Percentiles rank a stretch among this genome's conserved stretches.
Evolutionary conservation across 2,888 invertebrate species (phyloP).

Genomic region (Parnassius glacialis): DNA sequence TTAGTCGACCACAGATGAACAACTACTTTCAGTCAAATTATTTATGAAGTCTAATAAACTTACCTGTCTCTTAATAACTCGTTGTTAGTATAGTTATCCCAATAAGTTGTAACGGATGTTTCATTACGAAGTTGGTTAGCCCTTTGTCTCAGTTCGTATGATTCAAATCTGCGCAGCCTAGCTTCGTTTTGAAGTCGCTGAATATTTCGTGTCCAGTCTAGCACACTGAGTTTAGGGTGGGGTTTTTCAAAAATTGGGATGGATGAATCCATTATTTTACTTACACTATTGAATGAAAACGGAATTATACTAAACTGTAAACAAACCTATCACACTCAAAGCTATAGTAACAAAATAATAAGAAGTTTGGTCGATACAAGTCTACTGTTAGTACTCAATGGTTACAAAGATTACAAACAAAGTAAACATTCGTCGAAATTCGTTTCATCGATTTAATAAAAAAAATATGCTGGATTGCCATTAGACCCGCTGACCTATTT

Average conservation of each 20-base stretch:
- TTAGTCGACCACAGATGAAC: too few species aligned
- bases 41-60: conserved; percentile 20
- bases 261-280: conserved; percentile 61
- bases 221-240: conserved; percentile 82
- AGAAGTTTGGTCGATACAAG: conserved; percentile 22
- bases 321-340: not conserved
- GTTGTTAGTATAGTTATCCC: conserved; percentile 90
- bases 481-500: too few species aligned
- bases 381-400: too few species aligned
- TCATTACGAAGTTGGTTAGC: conserved; percentile 88
- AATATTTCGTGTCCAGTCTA: conserved; percentile 89
- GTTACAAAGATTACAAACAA: too few species aligned
- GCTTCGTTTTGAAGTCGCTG: conserved; percentile 86
- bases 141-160: conserved; percentile 85
- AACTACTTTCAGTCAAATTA: not conserved
- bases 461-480: not conserved
- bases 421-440: not conserved
- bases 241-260: conserved; percentile 84
- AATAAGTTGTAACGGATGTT: conserved; percentile 85
- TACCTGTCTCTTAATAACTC: conserved; percentile 86
- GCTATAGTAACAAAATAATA: not conserved
- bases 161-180: conserved; percentile 83
- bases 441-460: conserved; percentile 3
- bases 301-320: too few species aligned
- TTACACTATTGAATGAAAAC: not conserved